These are phyloP conservation scores for Acromyrmex echinatior DNA, from an alignment of 1,140 invertebrate species.

Conservation along the genomic window DNA sequence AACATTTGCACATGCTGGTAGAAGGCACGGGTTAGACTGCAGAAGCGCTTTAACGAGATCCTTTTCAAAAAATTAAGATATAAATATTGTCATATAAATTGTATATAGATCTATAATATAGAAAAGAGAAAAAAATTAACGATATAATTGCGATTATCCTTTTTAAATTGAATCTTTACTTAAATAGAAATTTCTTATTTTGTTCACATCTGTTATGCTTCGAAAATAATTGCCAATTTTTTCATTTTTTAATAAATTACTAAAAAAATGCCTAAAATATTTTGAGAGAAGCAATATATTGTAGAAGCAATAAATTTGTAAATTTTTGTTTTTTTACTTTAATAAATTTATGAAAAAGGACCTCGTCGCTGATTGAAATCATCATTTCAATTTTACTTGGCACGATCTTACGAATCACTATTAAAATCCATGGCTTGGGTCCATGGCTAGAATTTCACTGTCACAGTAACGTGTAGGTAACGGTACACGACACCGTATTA, in stretches of 20 bases:
- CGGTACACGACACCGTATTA: constrained; percentile 70
- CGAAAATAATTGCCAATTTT: neutral
- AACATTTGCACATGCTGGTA: constrained; percentile 81
- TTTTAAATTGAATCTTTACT: neutral
- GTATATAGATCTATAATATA: neutral
- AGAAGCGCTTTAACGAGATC: constrained; percentile 74
- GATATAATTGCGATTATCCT: neutral
- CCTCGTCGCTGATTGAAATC: constrained; percentile 68
- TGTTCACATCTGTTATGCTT: neutral
- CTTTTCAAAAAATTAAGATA: constrained; percentile 51
- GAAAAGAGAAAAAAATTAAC: constrained; percentile 11
- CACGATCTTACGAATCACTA: constrained; percentile 80
- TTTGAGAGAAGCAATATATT: neutral
- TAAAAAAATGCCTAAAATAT: neutral
- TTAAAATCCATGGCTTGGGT: constrained; percentile 85
- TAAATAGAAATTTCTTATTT: neutral
- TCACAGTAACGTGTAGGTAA: constrained; percentile 72
- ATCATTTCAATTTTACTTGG: constrained; percentile 74
- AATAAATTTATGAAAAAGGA: constrained; percentile 66
- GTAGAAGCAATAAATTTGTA: neutral
- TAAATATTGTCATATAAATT: neutral
- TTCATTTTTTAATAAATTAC: neutral
- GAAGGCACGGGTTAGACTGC: constrained; percentile 77
- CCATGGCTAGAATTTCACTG: constrained; percentile 82
- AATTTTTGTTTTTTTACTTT: neutral